Evolutionary conservation across 2,888 invertebrate genomes (phyloP).

Genomic region (Parapristionchus giblindavisi): DNA sequence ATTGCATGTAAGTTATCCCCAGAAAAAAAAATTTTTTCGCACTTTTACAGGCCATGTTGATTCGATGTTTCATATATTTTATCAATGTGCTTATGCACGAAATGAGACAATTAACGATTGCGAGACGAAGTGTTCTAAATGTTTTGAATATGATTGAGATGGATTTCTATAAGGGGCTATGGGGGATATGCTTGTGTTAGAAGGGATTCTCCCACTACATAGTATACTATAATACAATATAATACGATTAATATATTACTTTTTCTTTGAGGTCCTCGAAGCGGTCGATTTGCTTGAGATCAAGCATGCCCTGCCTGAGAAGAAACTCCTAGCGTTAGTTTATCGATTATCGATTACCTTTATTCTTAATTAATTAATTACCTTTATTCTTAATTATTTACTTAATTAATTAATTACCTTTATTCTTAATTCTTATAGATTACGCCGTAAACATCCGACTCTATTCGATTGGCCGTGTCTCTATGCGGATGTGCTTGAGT

Average conservation of each 20-base stretch:
- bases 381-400: not conserved
- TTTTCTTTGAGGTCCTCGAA: slow-evolving; percentile 45
- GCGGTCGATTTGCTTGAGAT: slow-evolving; percentile 57
- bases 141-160: no score
- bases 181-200: no score
- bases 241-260: no score
- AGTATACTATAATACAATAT: no score
- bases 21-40: not conserved
- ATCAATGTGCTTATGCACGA: no score
- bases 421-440: slow-evolving; percentile 39
- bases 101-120: no score
- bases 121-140: no score
- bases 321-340: slow-evolving; percentile 49
- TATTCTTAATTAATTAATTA: not conserved
- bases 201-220: no score
- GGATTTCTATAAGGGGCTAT: no score
- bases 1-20: not conserved
- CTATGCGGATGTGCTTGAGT: slow-evolving; percentile 59
- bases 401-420: not conserved
- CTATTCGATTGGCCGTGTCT: slow-evolving; percentile 46
- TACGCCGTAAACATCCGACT: slow-evolving; percentile 49
- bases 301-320: slow-evolving; percentile 53
- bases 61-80: not conserved
- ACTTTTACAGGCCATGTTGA: not conserved
- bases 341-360: not conserved